Evolutionary conservation across 1,140 invertebrate genomes (phyloP).

Genomic region (Pseudomyrmex concolor): DNA sequence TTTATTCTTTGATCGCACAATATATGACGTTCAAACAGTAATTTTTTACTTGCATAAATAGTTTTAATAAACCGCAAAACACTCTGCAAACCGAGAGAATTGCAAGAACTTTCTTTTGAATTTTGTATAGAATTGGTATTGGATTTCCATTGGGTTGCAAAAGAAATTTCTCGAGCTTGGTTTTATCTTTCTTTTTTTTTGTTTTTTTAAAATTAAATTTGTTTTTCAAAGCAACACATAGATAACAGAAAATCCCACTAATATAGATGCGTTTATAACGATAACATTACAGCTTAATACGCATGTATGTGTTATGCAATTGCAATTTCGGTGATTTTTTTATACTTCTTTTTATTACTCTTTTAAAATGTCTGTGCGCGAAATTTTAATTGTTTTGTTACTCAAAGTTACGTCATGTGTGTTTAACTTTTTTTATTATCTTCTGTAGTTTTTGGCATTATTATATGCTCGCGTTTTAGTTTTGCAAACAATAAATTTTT

Average conservation of each 20-base stretch:
- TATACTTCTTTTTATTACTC: constrained; percentile 11
- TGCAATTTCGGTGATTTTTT: not conserved
- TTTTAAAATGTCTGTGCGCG: constrained; percentile 16
- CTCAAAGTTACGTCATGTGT: not conserved
- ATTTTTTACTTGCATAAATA: not conserved
- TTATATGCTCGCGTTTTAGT: too few species aligned
- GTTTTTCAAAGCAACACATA: not conserved
- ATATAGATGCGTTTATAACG: constrained; percentile 12
- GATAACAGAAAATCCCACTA: constrained; percentile 32
- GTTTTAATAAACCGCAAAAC: not conserved
- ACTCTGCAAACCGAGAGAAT: not conserved
- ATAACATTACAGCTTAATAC: constrained; percentile 29
- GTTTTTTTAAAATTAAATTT: too few species aligned
- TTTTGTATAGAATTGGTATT: constrained; percentile 20
- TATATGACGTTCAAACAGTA: not conserved
- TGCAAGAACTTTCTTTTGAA: constrained; percentile 5
- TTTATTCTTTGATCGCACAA: not conserved
- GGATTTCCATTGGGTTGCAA: constrained; percentile 11
- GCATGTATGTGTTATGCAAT: constrained; percentile 21
- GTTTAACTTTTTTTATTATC: too few species aligned
- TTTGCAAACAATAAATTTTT: too few species aligned
- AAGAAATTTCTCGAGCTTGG: constrained; percentile 17
- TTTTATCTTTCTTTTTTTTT: not conserved
- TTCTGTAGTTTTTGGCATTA: too few species aligned
- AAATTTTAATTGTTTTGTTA: not conserved